phyloP scores from a whole-genome alignment of 2,797 vertebrate species.

The Hipposideros larvatus region DNA sequence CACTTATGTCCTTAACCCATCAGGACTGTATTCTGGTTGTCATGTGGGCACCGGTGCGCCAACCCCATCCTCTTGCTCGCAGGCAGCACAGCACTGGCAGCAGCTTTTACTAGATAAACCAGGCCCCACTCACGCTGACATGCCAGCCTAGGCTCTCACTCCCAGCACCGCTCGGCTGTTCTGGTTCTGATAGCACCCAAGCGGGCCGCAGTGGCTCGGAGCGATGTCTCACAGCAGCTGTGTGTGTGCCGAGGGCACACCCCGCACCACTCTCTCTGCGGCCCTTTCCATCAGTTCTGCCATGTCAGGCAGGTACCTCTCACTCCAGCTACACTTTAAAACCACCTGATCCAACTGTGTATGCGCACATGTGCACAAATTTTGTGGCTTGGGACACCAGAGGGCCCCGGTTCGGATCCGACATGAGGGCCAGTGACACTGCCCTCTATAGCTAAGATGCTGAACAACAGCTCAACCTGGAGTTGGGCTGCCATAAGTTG shows the following conservation, averaged over 20 bases:
- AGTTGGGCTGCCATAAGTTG: no score
- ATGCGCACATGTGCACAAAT: rapidly evolving
- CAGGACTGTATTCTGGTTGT: neutral
- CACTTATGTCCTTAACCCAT: rapidly evolving
- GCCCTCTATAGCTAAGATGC: no score
- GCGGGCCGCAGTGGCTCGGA: no score
- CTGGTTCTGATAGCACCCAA: no score
- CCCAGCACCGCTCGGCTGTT: neutral
- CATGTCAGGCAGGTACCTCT: neutral
- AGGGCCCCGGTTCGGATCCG: no score
- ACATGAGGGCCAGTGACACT: no score
- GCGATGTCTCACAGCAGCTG: no score
- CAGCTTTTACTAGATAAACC: neutral
- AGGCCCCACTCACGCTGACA: rapidly evolving
- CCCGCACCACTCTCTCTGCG: neutral
- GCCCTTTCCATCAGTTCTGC: no score
- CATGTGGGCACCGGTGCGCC: no score
- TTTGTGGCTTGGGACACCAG: no score
- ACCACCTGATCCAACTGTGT: neutral
- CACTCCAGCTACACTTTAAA: neutral
- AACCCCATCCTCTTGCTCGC: rapidly evolving
- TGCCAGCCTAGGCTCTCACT: neutral
- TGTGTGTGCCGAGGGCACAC: neutral
- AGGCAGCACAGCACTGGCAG: no score
- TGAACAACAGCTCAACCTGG: no score